Conservation (phyloP, 2,888 invertebrate genomes). For the Belgica antarctica region DNA sequence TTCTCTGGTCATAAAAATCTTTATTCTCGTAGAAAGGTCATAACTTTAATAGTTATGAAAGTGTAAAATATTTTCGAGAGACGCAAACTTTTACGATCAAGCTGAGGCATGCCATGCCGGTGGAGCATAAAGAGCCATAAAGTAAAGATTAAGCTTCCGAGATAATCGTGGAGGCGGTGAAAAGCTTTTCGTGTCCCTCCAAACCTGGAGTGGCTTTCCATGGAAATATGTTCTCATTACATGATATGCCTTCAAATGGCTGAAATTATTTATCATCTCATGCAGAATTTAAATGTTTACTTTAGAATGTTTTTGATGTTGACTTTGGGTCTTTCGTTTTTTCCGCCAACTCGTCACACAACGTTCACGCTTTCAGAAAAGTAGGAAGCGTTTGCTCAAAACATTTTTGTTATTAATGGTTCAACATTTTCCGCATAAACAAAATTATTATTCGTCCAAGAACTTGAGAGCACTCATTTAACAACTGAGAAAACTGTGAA, state of each 20-base stretch:
- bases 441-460: constrained; percentile 8
- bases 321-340: not conserved
- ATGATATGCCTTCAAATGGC: constrained; percentile 1
- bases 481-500: constrained; percentile 14
- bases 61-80: constrained; percentile 7
- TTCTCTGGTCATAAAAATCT: constrained; percentile 23
- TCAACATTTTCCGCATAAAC: constrained; percentile 22
- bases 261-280: constrained; percentile 11
- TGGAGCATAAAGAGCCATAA: constrained; percentile 1
- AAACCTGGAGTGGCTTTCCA: not conserved
- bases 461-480: not conserved
- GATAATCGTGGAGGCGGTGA: not conserved
- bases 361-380: not conserved
- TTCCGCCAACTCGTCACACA: not conserved
- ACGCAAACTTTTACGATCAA: not conserved
- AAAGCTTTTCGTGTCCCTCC: not conserved
- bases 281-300: constrained; percentile 31
- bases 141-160: not conserved
- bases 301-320: constrained; percentile 34
- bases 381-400: not conserved
- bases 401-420: constrained; percentile 24
- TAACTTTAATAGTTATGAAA: constrained; percentile 27
- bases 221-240: not conserved
- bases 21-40: not conserved
- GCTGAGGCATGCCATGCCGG: not conserved